Evolutionary conservation across 2,888 invertebrate genomes (phyloP), one percentile per base, ranked within the genome.

Genomic region (Ethmia dodecea): DNA sequence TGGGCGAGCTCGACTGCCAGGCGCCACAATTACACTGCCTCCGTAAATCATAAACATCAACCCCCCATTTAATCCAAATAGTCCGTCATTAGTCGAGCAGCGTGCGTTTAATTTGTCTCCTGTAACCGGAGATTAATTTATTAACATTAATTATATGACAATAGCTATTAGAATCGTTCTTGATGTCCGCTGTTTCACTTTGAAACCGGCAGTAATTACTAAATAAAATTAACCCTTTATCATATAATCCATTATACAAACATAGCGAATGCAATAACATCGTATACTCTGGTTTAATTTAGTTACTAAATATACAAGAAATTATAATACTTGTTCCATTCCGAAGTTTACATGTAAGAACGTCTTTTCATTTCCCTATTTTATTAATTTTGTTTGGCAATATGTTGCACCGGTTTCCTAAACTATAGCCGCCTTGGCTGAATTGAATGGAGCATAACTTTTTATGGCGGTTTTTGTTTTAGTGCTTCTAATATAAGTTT

Each of bases 41-140:
- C 77, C 81, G 84, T 86, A 81, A 84, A 86, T 86, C 86, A 86
- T 86, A 86, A 84, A 83, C 84, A 86, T 81, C 81, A 80, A 77
- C 80, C 83, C 83, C 60, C 84, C 81, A 84, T 86, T 86, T 84
- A 84, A 83, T 79, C 78, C 80, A 77, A 86, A 86, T 84, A 79
- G 84, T 83, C 80, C 73, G 80, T 84, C 84, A 80, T 86, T 86
- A 84, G 81, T 69, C 69, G 79, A 78, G 77, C 84, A 83, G 78
- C 73, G 74, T 79, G 83, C 70, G 80, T 81, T 81, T 84, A 81
- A 86, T 84, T 83, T 84, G 84, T 86, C 83, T 83, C 72, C 69
- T 69, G 77, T 74, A 73, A 84, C 80, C 71, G 64, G 76, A 81
- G 79, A 84, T 84, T 83, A 83, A 86, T 84, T 83, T 84, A 83